Base-by-base conservation (phyloP, 2,797 vertebrate species). In the Oreochromis grahami region DNA sequence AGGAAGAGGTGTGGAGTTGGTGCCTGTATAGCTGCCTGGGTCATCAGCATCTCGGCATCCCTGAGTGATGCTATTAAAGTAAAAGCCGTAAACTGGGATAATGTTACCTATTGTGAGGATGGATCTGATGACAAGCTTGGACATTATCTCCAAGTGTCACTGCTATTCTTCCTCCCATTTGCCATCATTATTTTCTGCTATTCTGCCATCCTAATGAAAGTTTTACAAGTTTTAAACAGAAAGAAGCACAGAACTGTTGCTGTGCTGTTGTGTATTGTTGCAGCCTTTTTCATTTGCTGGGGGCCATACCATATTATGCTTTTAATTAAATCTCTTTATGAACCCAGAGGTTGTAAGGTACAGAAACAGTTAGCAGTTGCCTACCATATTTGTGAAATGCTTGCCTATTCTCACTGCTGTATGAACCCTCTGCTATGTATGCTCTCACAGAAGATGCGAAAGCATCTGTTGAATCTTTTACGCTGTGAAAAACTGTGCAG, bases 11-110 rank as follows among this genome's bases (percentile, higher is more conserved):
- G 48, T 38, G 91, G 91, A 1, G 10, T 78, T 2, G 68, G 36
- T 1, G 88, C 85, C 17, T 95, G 94, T 38, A 55, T 19, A 4
- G 84, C 45, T 2, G 91, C 96, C 4, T 96, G 96, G 95, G 2
- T 90, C 45, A 90, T 56, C 14, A 56, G 55, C 26, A 56, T 56
- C 55, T 29, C 1, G 0, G 55, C 55, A 17, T 56, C 55, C 14
- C 26, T 56, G 2, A 9, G 26, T 0, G 55, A 58, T 58, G 26
- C 26, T 17, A 58, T 32, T 0, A 58, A 2, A 17, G 55, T 17
- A 32, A 32, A 21, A n/a, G n/a, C n/a, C n/a, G n/a, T n/a, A n/a
- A n/a, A n/a, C n/a, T n/a, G n/a, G n/a, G n/a, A n/a, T n/a, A n/a
- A n/a, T n/a, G n/a, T n/a, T n/a, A n/a, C n/a, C n/a, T n/a, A n/a